phyloP scores from a whole-genome alignment of 2,797 vertebrate species.

The Lithobates pipiens region DNA sequence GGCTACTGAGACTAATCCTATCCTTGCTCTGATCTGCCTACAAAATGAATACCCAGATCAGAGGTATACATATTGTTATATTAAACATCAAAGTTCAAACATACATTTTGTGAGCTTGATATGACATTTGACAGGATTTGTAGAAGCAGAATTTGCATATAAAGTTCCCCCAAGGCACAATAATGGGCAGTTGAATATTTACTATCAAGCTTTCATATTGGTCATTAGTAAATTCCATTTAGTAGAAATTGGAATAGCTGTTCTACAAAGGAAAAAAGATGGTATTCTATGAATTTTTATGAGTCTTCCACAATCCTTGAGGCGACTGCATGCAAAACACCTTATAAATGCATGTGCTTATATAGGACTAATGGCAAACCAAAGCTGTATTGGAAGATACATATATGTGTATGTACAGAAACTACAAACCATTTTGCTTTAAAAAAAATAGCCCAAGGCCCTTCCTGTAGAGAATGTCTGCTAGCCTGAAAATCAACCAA shows the following conservation, averaged over 20 bases:
- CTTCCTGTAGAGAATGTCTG: neutral
- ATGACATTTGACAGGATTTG: neutral
- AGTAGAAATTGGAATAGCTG: neutral
- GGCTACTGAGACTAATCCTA: no score
- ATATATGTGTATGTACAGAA: conserved; percentile 34
- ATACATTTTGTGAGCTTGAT: neutral
- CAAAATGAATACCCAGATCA: neutral
- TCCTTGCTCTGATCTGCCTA: no score
- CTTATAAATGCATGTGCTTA: conserved; percentile 31
- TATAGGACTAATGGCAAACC: conserved; percentile 12
- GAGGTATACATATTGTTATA: neutral
- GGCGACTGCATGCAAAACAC: conserved; percentile 11
- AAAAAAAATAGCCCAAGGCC: conserved; percentile 23
- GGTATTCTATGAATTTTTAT: conserved; percentile 40
- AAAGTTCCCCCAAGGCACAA: neutral
- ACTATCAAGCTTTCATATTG: neutral
- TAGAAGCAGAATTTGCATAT: neutral
- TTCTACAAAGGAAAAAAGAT: neutral
- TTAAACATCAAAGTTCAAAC: neutral
- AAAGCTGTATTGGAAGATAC: neutral
- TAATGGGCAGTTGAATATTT: neutral
- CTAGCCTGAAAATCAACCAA: conserved; percentile 18
- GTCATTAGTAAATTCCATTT: neutral
- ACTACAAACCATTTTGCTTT: neutral
- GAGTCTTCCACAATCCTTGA: conserved; percentile 13